phyloP scores from a whole-genome alignment of 2,888 invertebrate genomes.

The Paralinhomoeus sp. region DNA sequence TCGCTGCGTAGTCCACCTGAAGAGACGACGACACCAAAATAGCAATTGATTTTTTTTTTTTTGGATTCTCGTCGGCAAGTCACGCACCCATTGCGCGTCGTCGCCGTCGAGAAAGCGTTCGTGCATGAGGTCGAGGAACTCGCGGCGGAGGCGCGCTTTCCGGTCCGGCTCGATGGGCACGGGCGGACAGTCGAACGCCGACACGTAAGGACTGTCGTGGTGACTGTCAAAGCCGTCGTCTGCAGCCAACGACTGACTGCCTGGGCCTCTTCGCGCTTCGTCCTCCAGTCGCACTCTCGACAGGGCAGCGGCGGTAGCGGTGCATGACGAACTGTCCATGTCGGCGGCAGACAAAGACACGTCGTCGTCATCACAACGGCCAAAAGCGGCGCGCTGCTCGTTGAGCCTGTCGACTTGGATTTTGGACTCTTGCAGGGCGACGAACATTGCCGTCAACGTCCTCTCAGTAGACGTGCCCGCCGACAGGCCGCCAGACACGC shows the following conservation, averaged over 20 bases:
- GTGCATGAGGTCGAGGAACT: slow-evolving; percentile 1
- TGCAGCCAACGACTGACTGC: too few relatives aligned
- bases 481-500: neutral
- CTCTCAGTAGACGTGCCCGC: slow-evolving; percentile 5
- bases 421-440: neutral
- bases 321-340: too few relatives aligned
- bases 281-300: too few relatives aligned
- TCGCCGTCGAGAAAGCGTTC: slow-evolving; percentile 1
- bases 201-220: neutral
- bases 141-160: slow-evolving; percentile 3
- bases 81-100: neutral
- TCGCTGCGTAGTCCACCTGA: slow-evolving; percentile 24
- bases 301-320: too few relatives aligned
- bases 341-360: too few relatives aligned
- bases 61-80: too few relatives aligned
- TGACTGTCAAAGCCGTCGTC: slow-evolving; percentile 5
- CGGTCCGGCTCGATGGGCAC: slow-evolving; percentile 8
- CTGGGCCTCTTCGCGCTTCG: too few relatives aligned
- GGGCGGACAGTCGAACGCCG: neutral
- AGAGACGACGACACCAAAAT: neutral
- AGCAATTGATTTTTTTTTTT: too few relatives aligned
- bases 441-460: neutral
- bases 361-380: too few relatives aligned
- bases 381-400: slow-evolving; percentile 2
- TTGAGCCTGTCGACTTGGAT: slow-evolving; percentile 4